Evolutionary conservation across 2,888 invertebrate genomes (phyloP), one percentile per base, ranked within the genome.

Genomic region (Nymphalis urticae): DNA sequence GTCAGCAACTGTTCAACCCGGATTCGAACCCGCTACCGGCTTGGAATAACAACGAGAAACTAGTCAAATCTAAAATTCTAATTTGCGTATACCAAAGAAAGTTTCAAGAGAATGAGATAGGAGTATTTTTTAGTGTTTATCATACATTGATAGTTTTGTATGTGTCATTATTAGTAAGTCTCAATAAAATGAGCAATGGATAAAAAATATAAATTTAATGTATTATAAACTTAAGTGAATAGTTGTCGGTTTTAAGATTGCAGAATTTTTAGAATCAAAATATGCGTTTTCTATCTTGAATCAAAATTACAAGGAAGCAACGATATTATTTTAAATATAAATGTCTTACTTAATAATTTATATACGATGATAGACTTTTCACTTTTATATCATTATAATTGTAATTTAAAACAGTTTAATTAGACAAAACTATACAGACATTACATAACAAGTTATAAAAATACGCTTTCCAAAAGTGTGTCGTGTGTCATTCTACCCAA

Each of bases 41-140:
- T 66, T 59, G 66, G 74, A 74, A 74, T 75, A 74, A 70, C 70
- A 73, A 75, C 66, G 48, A 73, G 68, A 24, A 70, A 70, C 69
- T 71, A 56, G 32, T 8, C 32, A 32, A 56, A 75, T 72, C 71
- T 71, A 66, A 75, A 75, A 69, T 73, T 72, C 72, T 69, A 70
- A 75, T 75, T 75, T 60, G 59, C 63, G 62, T 66, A 50, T 27
- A 66, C 62, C 48, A 63, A 56, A 32, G 32, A 32, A 32, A 32
- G 19, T 51, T 63, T 17, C 27, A 62, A 53, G 6, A 36, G 24
- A 48, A 8, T 6, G n/a, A 1, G 8, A 32, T 1, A n/a, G 2
- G n/a, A 2, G 17, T 16, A n/a, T 7, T 56, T n/a, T 32, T 17
- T 32, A 17, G 16, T 16, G 9, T 1, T 19, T 4, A 1, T 24